phyloP scores from a whole-genome alignment of 2,888 invertebrate genomes.

The Cheilosia vulpina region DNA sequence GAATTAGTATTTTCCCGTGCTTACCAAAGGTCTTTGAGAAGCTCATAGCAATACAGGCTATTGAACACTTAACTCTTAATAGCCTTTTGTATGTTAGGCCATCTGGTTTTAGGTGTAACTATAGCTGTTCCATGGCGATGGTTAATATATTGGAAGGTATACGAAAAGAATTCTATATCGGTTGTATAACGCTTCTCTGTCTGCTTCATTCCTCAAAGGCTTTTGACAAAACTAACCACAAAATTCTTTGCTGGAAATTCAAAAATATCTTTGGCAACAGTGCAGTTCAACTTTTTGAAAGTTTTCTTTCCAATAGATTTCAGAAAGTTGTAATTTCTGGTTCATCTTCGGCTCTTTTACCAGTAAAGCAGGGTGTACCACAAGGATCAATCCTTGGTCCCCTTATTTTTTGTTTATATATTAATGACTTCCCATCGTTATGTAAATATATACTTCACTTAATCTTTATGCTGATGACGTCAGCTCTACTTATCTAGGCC shows the following conservation, averaged over 20 bases:
- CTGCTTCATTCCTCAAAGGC: slow-evolving; percentile 8
- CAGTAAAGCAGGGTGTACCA: neutral
- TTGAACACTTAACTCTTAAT: slow-evolving; percentile 4
- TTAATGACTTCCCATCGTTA: neutral
- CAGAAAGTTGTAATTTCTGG: neutral
- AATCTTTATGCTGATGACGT: neutral
- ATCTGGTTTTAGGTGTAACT: neutral
- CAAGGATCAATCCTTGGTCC: neutral
- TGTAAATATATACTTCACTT: neutral
- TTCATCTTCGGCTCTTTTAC: neutral
- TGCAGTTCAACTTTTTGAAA: neutral
- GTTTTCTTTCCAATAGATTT: neutral
- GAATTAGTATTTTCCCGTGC: slow-evolving; percentile 12
- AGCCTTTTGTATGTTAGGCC: neutral
- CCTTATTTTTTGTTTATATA: neutral
- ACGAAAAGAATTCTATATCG: neutral
- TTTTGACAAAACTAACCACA: slow-evolving; percentile 9
- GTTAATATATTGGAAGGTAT: slow-evolving; percentile 3
- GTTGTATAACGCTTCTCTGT: neutral
- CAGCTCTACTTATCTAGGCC: neutral
- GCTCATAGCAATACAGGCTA: slow-evolving; percentile 12
- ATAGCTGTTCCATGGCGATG: slow-evolving; percentile 10
- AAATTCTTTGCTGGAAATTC: slow-evolving; percentile 2
- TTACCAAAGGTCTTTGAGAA: slow-evolving; percentile 27
- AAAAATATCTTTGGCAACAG: neutral